A percentile compares a stretch with the other conserved stretches of the same genome.
These are phyloP conservation scores for Ia io DNA, from an alignment of 2,113 vertebrate species.

Conservation along the genomic window DNA sequence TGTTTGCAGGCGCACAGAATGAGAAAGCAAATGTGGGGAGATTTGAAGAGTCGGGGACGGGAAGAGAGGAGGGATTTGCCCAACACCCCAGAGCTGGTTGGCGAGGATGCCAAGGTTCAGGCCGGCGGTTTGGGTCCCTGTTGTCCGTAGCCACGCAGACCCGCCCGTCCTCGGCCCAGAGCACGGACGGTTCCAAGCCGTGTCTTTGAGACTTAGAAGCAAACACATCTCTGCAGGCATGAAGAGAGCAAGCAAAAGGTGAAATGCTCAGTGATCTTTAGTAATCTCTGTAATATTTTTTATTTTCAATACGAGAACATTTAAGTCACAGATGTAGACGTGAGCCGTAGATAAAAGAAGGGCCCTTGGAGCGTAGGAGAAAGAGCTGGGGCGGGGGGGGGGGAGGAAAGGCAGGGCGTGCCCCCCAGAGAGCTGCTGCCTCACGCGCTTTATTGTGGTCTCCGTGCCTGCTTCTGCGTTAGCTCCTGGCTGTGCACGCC, in stretches of 20 bases:
- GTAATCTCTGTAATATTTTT: neutral
- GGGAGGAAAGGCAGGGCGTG: no score
- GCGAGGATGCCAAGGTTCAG: neutral
- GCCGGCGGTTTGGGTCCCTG: neutral
- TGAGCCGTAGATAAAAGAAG: no score
- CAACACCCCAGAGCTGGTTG: neutral
- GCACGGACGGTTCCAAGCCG: fast-evolving
- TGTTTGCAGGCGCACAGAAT: neutral
- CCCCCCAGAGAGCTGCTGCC: no score
- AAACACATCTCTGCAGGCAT: neutral
- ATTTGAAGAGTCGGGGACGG: neutral
- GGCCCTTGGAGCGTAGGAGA: no score
- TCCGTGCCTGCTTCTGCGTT: neutral
- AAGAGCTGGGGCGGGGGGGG: no score
- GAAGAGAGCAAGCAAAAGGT: neutral
- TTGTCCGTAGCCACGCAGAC: neutral
- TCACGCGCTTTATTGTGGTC: neutral
- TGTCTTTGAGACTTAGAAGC: neutral
- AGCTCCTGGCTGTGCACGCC: neutral
- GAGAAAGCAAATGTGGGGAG: neutral
- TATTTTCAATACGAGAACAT: neutral
- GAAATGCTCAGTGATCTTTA: neutral
- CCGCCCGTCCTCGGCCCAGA: fast-evolving
- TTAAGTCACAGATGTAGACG: neutral
- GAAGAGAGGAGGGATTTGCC: neutral